Conservation (phyloP, 2,113 vertebrate genomes). For the Upupa epops region DNA sequence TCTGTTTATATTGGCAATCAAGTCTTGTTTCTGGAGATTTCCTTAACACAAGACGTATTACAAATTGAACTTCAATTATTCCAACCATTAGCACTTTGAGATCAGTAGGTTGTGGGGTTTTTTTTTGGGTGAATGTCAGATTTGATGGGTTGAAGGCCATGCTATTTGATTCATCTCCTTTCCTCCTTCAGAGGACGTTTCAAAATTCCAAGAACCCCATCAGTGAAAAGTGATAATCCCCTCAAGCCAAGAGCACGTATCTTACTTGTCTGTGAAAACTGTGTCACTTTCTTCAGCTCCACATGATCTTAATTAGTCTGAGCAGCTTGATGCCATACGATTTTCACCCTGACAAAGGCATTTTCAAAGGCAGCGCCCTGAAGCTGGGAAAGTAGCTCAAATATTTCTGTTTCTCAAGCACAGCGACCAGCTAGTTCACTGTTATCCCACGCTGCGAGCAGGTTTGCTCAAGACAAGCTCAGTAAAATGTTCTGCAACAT, state of each 20-base stretch:
- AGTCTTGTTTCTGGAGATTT: background rate
- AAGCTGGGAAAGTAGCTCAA: background rate
- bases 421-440: background rate
- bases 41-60: background rate
- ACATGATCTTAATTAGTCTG: background rate
- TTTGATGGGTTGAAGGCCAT: background rate
- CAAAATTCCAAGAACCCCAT: accelerated
- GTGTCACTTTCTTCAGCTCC: background rate
- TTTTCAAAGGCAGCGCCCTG: background rate
- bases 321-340: background rate
- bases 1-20: background rate
- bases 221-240: background rate
- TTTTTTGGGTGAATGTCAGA: background rate
- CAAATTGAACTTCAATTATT: background rate
- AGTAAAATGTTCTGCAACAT: background rate
- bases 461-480: background rate
- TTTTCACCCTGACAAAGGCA: background rate
- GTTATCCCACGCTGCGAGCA: background rate
- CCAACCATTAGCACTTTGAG: background rate
- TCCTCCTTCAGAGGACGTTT: background rate
- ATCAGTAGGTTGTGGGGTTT: background rate
- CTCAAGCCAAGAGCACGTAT: background rate
- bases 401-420: background rate
- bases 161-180: background rate
- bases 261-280: background rate